phyloP scores from a whole-genome alignment of 2,797 vertebrate genomes.

The Discoglossus pictus region DNA sequence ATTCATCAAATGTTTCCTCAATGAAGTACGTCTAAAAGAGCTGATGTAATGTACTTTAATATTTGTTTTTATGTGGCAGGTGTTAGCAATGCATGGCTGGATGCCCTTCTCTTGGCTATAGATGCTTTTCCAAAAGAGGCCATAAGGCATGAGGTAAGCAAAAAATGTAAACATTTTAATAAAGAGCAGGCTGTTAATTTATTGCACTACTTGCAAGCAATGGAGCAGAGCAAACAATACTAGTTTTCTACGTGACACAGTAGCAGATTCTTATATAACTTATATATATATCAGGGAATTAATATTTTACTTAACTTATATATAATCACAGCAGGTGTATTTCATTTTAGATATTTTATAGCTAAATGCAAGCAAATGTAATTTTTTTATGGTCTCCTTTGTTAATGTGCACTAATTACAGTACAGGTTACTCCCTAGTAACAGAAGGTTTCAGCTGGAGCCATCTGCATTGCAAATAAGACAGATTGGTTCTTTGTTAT shows the following conservation, averaged over 20 bases:
- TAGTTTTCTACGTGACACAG: too few relatives aligned
- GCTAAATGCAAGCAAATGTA: neutral
- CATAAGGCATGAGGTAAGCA: conserved; percentile 86
- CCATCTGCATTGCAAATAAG: conserved; percentile 19
- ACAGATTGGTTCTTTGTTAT: neutral
- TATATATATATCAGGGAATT: too few relatives aligned
- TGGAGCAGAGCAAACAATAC: too few relatives aligned
- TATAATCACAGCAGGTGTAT: neutral
- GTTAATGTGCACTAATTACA: neutral
- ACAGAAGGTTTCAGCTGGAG: conserved; percentile 5
- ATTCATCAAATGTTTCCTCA: too few relatives aligned
- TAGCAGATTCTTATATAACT: too few relatives aligned
- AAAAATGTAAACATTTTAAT: conserved; percentile 7
- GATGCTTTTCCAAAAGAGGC: conserved; percentile 90
- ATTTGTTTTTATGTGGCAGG: conserved; percentile 68
- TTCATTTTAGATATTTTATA: neutral
- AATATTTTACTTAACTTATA: neutral
- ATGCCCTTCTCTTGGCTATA: conserved; percentile 88
- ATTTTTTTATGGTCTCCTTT: conserved; percentile 2
- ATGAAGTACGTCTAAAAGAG: neutral
- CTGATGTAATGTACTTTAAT: neutral
- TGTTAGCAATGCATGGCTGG: conserved; percentile 91
- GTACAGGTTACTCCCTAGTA: neutral
- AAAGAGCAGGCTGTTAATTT: neutral
- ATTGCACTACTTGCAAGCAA: too few relatives aligned